phyloP scores from a whole-genome alignment of 2,888 invertebrate genomes.

The Acrobasis suavella region DNA sequence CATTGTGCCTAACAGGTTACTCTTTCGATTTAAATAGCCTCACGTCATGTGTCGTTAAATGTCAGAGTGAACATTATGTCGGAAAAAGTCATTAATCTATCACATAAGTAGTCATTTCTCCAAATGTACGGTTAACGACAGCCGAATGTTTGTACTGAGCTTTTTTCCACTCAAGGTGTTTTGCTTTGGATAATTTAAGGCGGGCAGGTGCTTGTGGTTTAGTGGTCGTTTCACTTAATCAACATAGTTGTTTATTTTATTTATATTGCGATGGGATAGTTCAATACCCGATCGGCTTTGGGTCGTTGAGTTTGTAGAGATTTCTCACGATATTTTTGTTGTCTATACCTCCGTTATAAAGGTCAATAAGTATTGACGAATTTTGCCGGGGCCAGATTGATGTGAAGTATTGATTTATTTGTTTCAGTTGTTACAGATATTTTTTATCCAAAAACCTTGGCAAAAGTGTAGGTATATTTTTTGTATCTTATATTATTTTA shows the following conservation, averaged over 20 bases:
- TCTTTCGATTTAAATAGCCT: too few relatives aligned
- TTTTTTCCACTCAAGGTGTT: conserved; percentile 20
- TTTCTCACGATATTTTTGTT: conserved; percentile 16
- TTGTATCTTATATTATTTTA: neutral
- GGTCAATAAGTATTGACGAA: neutral
- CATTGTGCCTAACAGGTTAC: too few relatives aligned
- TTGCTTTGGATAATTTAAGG: conserved; percentile 23
- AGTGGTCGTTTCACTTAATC: conserved; percentile 15
- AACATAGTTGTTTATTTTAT: conserved; percentile 17
- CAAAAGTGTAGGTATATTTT: neutral
- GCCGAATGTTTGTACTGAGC: neutral
- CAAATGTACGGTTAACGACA: conserved; percentile 7
- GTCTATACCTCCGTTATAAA: neutral
- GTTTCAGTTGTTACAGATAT: neutral
- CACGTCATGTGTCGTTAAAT: too few relatives aligned
- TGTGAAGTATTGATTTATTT: neutral
- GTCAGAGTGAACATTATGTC: too few relatives aligned
- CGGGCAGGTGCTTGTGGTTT: conserved; percentile 24
- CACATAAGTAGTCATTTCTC: neutral
- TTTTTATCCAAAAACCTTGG: neutral
- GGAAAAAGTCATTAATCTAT: neutral
- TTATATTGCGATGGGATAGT: conserved; percentile 17
- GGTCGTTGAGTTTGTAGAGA: conserved; percentile 3
- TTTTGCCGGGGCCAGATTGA: neutral
- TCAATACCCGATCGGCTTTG: conserved; percentile 20